Percentiles rank a stretch among this genome's conserved stretches.
These are phyloP conservation scores for Poliocrania exsul DNA, from an alignment of 2,797 vertebrate genomes.

Conservation along the genomic window DNA sequence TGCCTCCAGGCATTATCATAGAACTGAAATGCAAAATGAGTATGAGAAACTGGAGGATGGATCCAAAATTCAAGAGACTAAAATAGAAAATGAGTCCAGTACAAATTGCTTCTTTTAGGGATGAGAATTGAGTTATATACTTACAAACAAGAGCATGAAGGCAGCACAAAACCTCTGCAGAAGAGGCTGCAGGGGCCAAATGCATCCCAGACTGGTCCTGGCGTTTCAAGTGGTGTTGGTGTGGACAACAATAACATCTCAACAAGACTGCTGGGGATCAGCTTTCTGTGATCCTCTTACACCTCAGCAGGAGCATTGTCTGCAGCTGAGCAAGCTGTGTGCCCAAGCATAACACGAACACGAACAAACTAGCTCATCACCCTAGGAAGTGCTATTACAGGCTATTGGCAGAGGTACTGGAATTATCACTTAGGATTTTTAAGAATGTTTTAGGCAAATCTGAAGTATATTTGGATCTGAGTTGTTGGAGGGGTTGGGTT, in stretches of 20 bases:
- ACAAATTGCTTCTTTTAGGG: background rate
- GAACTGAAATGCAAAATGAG: background rate
- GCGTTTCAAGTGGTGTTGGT: accelerated
- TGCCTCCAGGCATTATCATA: background rate
- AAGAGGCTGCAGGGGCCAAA: background rate
- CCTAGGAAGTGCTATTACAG: background rate
- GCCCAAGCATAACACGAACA: background rate
- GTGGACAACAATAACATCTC: background rate
- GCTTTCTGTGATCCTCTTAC: background rate
- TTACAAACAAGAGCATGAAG: background rate
- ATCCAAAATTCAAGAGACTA: background rate
- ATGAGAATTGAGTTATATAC: background rate
- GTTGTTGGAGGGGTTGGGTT: background rate
- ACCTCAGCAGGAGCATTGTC: background rate
- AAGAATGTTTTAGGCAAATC: background rate
- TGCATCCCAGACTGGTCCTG: background rate
- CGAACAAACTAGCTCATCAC: background rate
- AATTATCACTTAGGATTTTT: background rate
- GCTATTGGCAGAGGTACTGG: background rate
- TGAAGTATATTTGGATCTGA: background rate
- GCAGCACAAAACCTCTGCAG: background rate
- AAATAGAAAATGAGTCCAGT: background rate
- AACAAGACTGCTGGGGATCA: background rate
- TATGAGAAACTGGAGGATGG: background rate
- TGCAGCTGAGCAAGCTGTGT: accelerated